Percentiles rank a stretch among this genome's conserved stretches.
Evolutionary conservation across 2,113 vertebrate species (phyloP).

Genomic region (Clarias batrachus): DNA sequence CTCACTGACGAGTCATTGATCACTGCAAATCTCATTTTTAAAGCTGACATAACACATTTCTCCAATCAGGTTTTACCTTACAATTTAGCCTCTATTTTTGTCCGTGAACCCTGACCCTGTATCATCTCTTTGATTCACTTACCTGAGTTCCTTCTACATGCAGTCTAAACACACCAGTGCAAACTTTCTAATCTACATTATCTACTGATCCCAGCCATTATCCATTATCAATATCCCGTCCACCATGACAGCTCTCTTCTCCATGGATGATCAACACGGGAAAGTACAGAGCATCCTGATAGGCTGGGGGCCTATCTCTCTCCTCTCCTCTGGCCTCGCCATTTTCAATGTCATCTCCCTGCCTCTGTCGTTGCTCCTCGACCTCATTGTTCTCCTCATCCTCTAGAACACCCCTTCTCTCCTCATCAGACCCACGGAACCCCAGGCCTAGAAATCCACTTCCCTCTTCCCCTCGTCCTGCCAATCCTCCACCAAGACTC

Average conservation of each 20-base stretch:
- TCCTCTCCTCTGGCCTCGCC: slow-evolving; percentile 37
- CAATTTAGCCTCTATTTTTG: slow-evolving; percentile 14
- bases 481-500: slow-evolving; percentile 69
- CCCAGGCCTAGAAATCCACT: slow-evolving; percentile 53
- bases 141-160: slow-evolving; percentile 33
- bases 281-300: slow-evolving; percentile 76
- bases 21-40: slow-evolving; percentile 4
- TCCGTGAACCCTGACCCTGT: slow-evolving; percentile 4
- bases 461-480: slow-evolving; percentile 45
- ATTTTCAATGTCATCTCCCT: slow-evolving; percentile 32
- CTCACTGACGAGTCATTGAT: slow-evolving; percentile 22
- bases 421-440: slow-evolving; percentile 53
- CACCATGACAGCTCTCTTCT: slow-evolving; percentile 70
- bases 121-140: slow-evolving; percentile 1
- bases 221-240: slow-evolving; percentile 48
- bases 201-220: slow-evolving; percentile 15
- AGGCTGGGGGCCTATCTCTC: slow-evolving; percentile 67
- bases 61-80: slow-evolving; percentile 18
- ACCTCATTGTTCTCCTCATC: slow-evolving; percentile 47
- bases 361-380: slow-evolving; percentile 31
- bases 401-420: slow-evolving; percentile 52
- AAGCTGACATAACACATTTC: slow-evolving; percentile 3
- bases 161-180: slow-evolving; percentile 25
- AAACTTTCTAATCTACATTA: slow-evolving; percentile 36
- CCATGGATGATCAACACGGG: slow-evolving; percentile 77